These are phyloP conservation scores for Parasteatoda tepidariorum DNA, from an alignment of 1,140 invertebrate genomes.

Conservation along the genomic window DNA sequence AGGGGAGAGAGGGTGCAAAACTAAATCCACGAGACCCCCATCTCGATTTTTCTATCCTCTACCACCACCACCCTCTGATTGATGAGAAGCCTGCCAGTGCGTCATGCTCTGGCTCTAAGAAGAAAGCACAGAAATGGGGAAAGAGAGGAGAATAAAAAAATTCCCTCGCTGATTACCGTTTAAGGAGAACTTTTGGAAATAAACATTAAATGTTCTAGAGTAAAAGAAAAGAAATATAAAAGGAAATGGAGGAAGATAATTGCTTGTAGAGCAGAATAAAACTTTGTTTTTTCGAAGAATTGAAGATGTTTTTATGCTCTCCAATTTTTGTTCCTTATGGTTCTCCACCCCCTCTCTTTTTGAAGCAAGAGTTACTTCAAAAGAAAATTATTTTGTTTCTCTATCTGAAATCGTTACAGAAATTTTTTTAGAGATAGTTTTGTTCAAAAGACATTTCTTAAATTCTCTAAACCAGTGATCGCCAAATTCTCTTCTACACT, in stretches of 20 bases:
- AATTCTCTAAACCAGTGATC: too few species aligned
- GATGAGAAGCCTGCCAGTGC: conserved; percentile 56
- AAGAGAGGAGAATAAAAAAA: neutral
- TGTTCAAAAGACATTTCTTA: too few species aligned
- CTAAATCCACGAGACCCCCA: conserved; percentile 40
- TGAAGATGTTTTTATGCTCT: neutral
- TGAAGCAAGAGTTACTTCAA: too few species aligned
- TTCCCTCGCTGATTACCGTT: conserved; percentile 46
- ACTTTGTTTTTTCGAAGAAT: neutral
- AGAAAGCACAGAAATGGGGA: conserved; percentile 22
- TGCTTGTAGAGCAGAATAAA: neutral
- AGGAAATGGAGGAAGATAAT: conserved; percentile 14
- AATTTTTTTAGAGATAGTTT: too few species aligned
- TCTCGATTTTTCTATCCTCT: conserved; percentile 36
- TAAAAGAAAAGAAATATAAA: neutral
- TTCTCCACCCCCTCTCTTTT: too few species aligned
- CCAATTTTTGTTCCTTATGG: neutral
- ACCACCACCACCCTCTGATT: conserved; percentile 32
- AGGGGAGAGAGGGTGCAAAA: neutral
- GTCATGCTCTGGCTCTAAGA: conserved; percentile 36
- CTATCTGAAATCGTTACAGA: too few species aligned
- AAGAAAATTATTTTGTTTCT: too few species aligned
- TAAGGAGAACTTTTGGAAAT: conserved; percentile 58
- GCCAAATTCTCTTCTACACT: too few species aligned
- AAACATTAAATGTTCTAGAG: conserved; percentile 52